phyloP scores from a whole-genome alignment of 2,113 vertebrate genomes.

The Saguinus imperator region DNA sequence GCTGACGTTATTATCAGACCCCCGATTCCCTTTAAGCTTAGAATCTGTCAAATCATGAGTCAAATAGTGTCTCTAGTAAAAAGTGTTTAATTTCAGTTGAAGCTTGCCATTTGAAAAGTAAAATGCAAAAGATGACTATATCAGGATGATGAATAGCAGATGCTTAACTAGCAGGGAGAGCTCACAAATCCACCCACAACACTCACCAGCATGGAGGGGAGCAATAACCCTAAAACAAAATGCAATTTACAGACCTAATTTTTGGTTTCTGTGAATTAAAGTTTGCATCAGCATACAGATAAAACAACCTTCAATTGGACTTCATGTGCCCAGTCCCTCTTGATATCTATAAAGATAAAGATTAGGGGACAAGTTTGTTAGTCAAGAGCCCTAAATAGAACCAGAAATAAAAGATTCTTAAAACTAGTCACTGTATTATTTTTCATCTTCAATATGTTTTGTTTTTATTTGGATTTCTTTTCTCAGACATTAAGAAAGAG shows the following conservation, averaged over 20 bases:
- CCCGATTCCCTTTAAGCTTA: conserved; percentile 30
- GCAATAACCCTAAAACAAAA: conserved; percentile 42
- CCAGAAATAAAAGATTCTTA: not conserved
- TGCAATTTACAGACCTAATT: conserved; percentile 30
- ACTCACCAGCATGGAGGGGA: conserved; percentile 43
- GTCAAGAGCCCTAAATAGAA: conserved; percentile 39
- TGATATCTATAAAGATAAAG: not conserved
- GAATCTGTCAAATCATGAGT: conserved; percentile 56
- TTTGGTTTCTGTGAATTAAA: conserved; percentile 53
- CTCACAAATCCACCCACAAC: conserved; percentile 58
- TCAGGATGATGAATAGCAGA: conserved; percentile 23
- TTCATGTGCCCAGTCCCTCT: not conserved
- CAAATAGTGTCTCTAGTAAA: conserved; percentile 63
- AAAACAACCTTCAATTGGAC: conserved; percentile 26
- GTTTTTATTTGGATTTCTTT: conserved; percentile 21
- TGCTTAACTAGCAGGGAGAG: conserved; percentile 31
- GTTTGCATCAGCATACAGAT: conserved; percentile 10
- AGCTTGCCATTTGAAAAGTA: conserved; percentile 61
- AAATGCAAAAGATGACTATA: conserved; percentile 60
- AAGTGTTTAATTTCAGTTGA: conserved; percentile 68
- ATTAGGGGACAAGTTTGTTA: not conserved
- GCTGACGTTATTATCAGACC: not conserved
- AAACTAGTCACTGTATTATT: not conserved
- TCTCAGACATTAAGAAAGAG: not conserved
- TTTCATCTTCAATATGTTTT: conserved; percentile 21